phyloP scores from a whole-genome alignment of 2,888 invertebrate genomes.

The Tipula vernalis region DNA sequence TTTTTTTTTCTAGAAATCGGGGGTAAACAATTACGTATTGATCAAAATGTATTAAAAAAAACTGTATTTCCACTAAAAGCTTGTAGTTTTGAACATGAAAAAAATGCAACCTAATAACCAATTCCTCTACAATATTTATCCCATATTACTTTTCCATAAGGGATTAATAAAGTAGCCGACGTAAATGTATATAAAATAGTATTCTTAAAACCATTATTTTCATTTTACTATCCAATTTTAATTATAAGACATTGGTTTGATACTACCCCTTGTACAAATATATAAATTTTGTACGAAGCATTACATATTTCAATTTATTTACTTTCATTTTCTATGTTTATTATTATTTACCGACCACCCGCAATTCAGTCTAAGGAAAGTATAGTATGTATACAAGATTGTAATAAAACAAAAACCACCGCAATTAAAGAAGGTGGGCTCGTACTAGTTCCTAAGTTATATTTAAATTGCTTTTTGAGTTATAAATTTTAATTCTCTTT shows the following conservation, averaged over 20 bases:
- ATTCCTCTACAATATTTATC: neutral
- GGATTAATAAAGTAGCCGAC: neutral
- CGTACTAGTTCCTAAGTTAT: neutral
- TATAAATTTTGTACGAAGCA: neutral
- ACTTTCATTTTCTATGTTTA: neutral
- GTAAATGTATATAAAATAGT: neutral
- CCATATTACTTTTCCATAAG: neutral
- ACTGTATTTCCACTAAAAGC: neutral
- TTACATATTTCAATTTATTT: neutral
- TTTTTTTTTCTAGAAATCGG: neutral
- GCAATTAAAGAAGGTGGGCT: neutral
- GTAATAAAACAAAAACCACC: neutral
- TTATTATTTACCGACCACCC: constrained; percentile 4
- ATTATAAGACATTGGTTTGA: neutral
- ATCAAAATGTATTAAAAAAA: neutral
- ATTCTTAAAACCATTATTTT: neutral
- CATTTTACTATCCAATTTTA: neutral
- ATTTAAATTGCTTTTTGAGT: neutral
- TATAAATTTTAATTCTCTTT: neutral
- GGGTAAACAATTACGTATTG: constrained; percentile 4
- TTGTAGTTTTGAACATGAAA: neutral
- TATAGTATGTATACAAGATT: neutral
- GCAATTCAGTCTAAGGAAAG: neutral
- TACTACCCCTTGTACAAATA: neutral
- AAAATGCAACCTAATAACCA: neutral